Base-by-base conservation (phyloP, 2,113 vertebrate genomes). In the Ophthalmolycus amberensis region DNA sequence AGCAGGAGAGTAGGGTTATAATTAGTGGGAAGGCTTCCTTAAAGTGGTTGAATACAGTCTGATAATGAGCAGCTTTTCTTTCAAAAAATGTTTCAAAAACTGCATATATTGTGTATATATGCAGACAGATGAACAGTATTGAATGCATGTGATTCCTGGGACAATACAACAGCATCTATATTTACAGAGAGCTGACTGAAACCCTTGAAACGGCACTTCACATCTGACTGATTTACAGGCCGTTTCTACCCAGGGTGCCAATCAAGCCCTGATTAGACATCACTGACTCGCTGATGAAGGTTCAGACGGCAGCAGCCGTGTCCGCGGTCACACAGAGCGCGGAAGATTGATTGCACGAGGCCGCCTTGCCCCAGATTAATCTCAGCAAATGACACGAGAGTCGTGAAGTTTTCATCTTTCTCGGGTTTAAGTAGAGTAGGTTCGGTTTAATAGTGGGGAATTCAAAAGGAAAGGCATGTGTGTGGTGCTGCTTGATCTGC, bases 221-320 rank as follows among this genome's bases (percentile, higher is more conserved):
- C 85, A 72, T 84, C 80, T 90, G 90, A 90, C 88, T 93, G 90
- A 90, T 91, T 91, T 88, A 86, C 87, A 88, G 91, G 85, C 85
- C 67, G 66, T 66, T 76, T 90, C 88, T 65, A 72, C 83, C 85
- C 85, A 66, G 92, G 91, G 91, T 88, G 91, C 91, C 91, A 94
- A 94, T 94, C 93, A 94, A 73, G 82, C 79, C 72, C 89, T 92
- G 92, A 94, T 92, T 93, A 93, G 89, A 88, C 89, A 80, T 78
- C 72, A 64, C 71, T 77, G 84, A 85, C 84, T 86, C 42, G 48
- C 14, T 91, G 91, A 90, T 90, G 90, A 89, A 14, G 77, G 81
- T 87, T 87, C 62, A 86, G 80, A 66, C 56, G n/a, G 85, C 79
- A 66, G 87, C 86, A 79, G 85, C 71, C 68, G 3, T 71, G 85